A percentile compares a stretch with the other conserved stretches of the same genome.
These are phyloP conservation scores for Drosophila monieri DNA, from an alignment of 2,888 invertebrate species.

Conservation along the genomic window DNA sequence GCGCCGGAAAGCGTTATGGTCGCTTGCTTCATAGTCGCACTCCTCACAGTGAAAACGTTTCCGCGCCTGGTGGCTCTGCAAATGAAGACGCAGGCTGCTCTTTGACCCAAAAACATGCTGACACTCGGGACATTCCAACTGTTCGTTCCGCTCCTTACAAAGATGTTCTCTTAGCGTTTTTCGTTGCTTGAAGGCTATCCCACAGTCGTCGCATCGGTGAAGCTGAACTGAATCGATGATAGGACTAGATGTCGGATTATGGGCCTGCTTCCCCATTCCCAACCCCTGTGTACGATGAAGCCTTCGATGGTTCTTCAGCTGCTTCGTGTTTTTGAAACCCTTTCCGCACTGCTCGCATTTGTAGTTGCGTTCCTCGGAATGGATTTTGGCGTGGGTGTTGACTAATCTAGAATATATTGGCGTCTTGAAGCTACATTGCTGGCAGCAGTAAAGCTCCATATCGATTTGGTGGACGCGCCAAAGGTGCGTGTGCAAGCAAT, in stretches of 20 bases:
- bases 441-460: constrained; percentile 91
- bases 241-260: not conserved
- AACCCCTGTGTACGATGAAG: constrained; percentile 85
- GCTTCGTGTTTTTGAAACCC: constrained; percentile 91
- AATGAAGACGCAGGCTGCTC: constrained; percentile 86
- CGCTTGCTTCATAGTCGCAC: constrained; percentile 90
- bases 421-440: constrained; percentile 90
- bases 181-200: constrained; percentile 79
- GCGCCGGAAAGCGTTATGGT: constrained; percentile 92
- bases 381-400: constrained; percentile 91
- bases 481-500: constrained; percentile 90
- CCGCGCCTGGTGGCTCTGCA: constrained; percentile 80
- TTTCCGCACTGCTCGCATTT: constrained; percentile 89
- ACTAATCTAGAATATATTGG: constrained; percentile 88
- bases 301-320: constrained; percentile 90
- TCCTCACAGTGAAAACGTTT: constrained; percentile 88
- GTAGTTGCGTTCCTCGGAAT: constrained; percentile 87
- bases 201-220: constrained; percentile 84
- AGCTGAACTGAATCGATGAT: constrained; percentile 37
- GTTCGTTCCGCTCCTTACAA: constrained; percentile 84
- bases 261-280: constrained; percentile 52
- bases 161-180: constrained; percentile 85
- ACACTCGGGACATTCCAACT: constrained; percentile 84
- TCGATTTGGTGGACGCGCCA: constrained; percentile 92
- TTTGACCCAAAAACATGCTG: constrained; percentile 81